Evolutionary conservation across 2,113 vertebrate genomes (phyloP).

Genomic region (Collichthys lucidus): DNA sequence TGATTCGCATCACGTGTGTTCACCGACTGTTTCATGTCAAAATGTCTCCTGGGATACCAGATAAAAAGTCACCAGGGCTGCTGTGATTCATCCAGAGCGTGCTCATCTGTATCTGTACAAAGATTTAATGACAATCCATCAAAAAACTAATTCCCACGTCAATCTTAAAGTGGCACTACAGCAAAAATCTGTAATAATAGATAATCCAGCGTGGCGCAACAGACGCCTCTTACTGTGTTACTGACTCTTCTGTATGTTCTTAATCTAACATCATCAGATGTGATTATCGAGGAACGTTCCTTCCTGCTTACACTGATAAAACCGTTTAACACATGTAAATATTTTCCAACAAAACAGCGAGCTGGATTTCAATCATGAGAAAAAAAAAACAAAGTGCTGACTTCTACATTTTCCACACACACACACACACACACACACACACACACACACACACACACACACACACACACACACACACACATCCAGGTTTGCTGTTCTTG

Average conservation of each 20-base stretch:
- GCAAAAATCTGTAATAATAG: no score
- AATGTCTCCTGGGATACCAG: no score
- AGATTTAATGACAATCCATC: no score
- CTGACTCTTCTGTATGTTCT: neutral
- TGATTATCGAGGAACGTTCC: neutral
- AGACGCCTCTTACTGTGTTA: neutral
- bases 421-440: neutral
- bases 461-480: constrained; percentile 15
- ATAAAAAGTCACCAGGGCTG: no score
- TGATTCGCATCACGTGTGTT: no score
- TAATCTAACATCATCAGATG: neutral
- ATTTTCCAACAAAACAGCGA: neutral
- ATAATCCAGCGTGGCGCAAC: no score
- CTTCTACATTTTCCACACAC: constrained; percentile 2
- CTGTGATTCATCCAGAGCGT: no score
- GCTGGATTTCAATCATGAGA: constrained; percentile 39
- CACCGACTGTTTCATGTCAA: no score
- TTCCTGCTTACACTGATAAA: neutral
- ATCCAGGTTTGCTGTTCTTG: constrained; percentile 19
- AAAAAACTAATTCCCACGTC: no score
- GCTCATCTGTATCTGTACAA: no score
- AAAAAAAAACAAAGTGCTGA: constrained; percentile 57
- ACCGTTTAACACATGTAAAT: neutral
- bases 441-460: neutral
- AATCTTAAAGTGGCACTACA: no score